Conservation (phyloP, 2,113 vertebrate genomes). For the Bucco capensis region DNA sequence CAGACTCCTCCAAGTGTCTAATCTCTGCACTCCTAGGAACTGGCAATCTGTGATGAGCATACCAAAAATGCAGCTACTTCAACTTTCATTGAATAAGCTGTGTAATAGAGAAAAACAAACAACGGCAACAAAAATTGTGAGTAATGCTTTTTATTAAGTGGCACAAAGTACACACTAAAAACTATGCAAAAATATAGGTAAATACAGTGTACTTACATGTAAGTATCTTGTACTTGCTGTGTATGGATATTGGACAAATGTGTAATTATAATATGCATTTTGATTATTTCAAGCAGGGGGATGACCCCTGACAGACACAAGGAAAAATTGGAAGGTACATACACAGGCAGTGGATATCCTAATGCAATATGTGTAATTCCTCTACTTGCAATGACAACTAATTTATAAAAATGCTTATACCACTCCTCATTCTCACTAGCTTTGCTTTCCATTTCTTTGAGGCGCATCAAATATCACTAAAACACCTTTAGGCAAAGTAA, state of each 20-base stretch:
- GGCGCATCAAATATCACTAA: background rate
- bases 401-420: slow-evolving; percentile 54
- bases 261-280: slow-evolving; percentile 86
- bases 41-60: slow-evolving; percentile 59
- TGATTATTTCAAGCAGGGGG: slow-evolving; percentile 70
- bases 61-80: slow-evolving; percentile 51
- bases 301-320: slow-evolving; percentile 57
- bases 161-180: slow-evolving; percentile 85
- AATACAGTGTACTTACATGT: slow-evolving; percentile 82
- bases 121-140: background rate
- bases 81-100: slow-evolving; percentile 38
- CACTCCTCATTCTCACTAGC: background rate
- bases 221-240: slow-evolving; percentile 84
- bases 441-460: slow-evolving; percentile 45
- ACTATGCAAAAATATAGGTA: slow-evolving; percentile 86
- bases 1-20: slow-evolving; percentile 52
- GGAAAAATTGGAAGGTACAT: slow-evolving; percentile 54
- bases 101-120: slow-evolving; percentile 21
- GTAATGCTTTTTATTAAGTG: slow-evolving; percentile 85
- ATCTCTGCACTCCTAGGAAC: slow-evolving; percentile 52
- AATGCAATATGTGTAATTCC: slow-evolving; percentile 76
- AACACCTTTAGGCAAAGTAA: slow-evolving; percentile 34
- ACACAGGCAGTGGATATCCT: slow-evolving; percentile 59
- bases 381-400: slow-evolving; percentile 47
- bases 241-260: slow-evolving; percentile 79